A percentile compares a stretch with the other conserved stretches of the same genome.
These are phyloP conservation scores for Zapus hudsonius DNA, from an alignment of 2,113 vertebrate species.

Conservation along the genomic window DNA sequence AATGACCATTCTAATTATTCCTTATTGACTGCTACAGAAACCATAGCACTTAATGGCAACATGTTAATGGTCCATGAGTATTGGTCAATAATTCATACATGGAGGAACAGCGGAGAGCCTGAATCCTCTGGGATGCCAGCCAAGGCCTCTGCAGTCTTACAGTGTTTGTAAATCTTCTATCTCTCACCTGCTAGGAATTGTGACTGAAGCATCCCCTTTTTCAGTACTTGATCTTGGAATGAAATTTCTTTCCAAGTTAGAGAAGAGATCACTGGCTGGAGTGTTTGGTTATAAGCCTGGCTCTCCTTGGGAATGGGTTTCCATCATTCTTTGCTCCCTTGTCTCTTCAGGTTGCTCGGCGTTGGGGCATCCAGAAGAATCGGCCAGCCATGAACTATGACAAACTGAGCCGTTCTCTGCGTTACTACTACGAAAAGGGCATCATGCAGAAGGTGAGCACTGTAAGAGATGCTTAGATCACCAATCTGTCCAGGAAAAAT, in stretches of 20 bases:
- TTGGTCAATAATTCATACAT: slow-evolving; percentile 76
- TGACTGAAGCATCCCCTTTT: slow-evolving; percentile 58
- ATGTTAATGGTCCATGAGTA: slow-evolving; percentile 79
- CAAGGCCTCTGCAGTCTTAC: slow-evolving; percentile 50
- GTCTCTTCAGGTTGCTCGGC: slow-evolving; percentile 91
- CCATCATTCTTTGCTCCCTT: slow-evolving; percentile 43
- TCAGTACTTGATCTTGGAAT: slow-evolving; percentile 29
- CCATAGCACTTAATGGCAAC: slow-evolving; percentile 77
- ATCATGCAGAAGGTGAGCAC: slow-evolving; percentile 97
- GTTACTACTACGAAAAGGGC: slow-evolving; percentile 99
- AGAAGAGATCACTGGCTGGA: background rate
- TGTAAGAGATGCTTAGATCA: fast-evolving
- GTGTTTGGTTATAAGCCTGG: background rate
- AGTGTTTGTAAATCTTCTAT: slow-evolving; percentile 48
- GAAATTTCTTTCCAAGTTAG: slow-evolving; percentile 39
- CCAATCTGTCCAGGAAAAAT: background rate
- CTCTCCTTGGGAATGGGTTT: background rate
- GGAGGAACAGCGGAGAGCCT: slow-evolving; percentile 51
- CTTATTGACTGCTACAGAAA: slow-evolving; percentile 82
- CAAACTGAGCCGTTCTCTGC: slow-evolving; percentile 97
- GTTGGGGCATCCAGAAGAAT: slow-evolving; percentile 99
- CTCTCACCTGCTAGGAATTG: slow-evolving; percentile 16
- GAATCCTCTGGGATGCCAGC: slow-evolving; percentile 69
- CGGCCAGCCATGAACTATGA: slow-evolving; percentile 98
- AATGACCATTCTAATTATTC: slow-evolving; percentile 81